A percentile compares a stretch with the other conserved stretches of the same genome.
phyloP scores from a whole-genome alignment of 2,113 vertebrate genomes.

The Malaclemys terrapin region DNA sequence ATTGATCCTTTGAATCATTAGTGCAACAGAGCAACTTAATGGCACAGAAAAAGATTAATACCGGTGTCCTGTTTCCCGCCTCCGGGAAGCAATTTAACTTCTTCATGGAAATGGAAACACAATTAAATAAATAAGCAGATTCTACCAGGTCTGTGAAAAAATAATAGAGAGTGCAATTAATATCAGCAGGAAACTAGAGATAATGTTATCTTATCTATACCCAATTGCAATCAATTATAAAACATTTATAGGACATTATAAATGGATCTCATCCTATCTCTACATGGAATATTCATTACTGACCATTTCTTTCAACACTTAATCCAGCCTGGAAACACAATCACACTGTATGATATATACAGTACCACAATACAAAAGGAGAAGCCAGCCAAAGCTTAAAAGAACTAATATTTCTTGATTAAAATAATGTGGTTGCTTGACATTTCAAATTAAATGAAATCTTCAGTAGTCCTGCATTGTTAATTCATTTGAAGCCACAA shows the following conservation, averaged over 20 bases:
- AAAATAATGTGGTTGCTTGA: slow-evolving; percentile 40
- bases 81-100: slow-evolving; percentile 32
- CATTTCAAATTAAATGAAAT: slow-evolving; percentile 39
- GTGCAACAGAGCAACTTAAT: slow-evolving; percentile 35
- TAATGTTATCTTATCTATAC: slow-evolving; percentile 10
- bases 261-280: background rate
- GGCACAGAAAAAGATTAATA: slow-evolving; percentile 45
- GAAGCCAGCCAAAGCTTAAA: background rate
- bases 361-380: slow-evolving; percentile 35
- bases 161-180: slow-evolving; percentile 37
- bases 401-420: slow-evolving; percentile 27
- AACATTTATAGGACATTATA: slow-evolving; percentile 8
- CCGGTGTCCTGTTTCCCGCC: slow-evolving; percentile 29
- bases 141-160: background rate
- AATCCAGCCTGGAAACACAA: slow-evolving; percentile 36
- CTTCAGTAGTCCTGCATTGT: background rate
- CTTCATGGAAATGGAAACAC: slow-evolving; percentile 35
- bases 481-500: slow-evolving; percentile 23
- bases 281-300: slow-evolving; percentile 25
- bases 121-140: slow-evolving; percentile 32
- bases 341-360: slow-evolving; percentile 1
- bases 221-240: slow-evolving; percentile 23
- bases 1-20: slow-evolving; percentile 65
- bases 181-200: slow-evolving; percentile 12
- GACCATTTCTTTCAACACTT: slow-evolving; percentile 41